phyloP scores from a whole-genome alignment of 2,888 invertebrate genomes.

The Brachyopa scutellaris region DNA sequence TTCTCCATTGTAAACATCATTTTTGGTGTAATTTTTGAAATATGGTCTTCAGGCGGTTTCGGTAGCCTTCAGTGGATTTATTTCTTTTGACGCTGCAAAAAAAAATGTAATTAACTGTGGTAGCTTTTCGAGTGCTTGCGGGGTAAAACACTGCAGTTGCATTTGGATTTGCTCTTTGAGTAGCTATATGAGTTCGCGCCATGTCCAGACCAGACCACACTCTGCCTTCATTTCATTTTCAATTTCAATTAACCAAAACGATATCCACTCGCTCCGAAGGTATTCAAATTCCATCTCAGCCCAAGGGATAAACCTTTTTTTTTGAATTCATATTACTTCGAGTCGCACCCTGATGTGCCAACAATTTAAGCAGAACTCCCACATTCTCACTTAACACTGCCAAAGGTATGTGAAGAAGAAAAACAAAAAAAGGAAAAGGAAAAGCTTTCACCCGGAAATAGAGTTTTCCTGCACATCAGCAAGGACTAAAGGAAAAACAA shows the following conservation, averaged over 20 bases:
- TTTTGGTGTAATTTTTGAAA: background rate
- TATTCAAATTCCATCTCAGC: no score
- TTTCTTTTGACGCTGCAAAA: no score
- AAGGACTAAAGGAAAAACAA: background rate
- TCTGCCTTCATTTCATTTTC: no score
- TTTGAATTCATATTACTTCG: background rate
- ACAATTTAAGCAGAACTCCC: conserved; percentile 1
- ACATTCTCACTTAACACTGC: background rate
- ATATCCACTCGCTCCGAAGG: no score
- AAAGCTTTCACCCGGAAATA: background rate
- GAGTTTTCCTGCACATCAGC: background rate
- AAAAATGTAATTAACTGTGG: conserved; percentile 31
- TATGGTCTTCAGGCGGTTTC: background rate
- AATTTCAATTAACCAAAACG: no score
- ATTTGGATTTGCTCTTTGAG: no score
- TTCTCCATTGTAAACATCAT: background rate
- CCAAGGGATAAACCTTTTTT: no score
- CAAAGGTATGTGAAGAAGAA: background rate
- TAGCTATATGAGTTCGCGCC: no score
- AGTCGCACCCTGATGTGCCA: background rate
- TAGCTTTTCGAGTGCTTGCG: background rate
- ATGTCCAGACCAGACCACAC: no score
- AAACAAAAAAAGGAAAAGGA: background rate
- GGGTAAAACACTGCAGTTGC: no score
- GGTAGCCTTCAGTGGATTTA: background rate